A percentile compares a stretch with the other conserved stretches of the same genome.
Evolutionary conservation across 2,113 vertebrate genomes (phyloP).

Genomic region (Arothron firmamentum): DNA sequence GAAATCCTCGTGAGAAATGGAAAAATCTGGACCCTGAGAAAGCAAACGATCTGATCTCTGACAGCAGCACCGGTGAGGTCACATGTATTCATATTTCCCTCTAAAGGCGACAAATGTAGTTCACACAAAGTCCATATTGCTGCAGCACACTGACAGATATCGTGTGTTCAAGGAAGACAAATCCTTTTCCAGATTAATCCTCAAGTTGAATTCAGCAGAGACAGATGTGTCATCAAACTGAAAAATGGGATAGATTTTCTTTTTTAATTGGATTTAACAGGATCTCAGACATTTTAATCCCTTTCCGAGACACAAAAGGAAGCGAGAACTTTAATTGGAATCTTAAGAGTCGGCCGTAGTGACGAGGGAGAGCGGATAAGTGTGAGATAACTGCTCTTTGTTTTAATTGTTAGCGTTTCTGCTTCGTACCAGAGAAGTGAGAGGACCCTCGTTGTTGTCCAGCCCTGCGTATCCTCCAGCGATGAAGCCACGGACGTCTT

Average conservation of each 20-base stretch:
- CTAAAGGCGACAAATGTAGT: neutral
- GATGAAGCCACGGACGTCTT: constrained; percentile 75
- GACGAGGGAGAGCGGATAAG: neutral
- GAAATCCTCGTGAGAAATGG: constrained; percentile 76
- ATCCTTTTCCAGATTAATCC: constrained; percentile 38
- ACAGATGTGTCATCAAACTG: too few species aligned
- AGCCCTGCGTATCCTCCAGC: constrained; percentile 71
- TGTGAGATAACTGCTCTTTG: neutral
- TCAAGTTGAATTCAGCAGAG: constrained; percentile 3
- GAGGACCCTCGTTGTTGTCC: constrained; percentile 76
- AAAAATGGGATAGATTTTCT: too few species aligned
- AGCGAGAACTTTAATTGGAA: neutral
- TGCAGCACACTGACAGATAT: neutral
- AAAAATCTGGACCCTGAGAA: constrained; percentile 69
- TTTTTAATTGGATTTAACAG: too few species aligned
- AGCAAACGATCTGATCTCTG: neutral
- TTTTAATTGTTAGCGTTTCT: constrained; percentile 1
- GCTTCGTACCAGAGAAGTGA: constrained; percentile 64
- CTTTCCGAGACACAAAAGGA: neutral
- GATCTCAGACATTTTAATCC: too few species aligned
- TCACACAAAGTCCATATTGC: neutral
- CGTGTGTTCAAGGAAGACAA: constrained; percentile 4
- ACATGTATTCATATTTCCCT: neutral
- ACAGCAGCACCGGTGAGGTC: too few species aligned
- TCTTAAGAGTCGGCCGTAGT: too few species aligned